These are phyloP conservation scores for Dermochelys coriacea DNA, from an alignment of 2,797 vertebrate genomes.

Conservation along the genomic window DNA sequence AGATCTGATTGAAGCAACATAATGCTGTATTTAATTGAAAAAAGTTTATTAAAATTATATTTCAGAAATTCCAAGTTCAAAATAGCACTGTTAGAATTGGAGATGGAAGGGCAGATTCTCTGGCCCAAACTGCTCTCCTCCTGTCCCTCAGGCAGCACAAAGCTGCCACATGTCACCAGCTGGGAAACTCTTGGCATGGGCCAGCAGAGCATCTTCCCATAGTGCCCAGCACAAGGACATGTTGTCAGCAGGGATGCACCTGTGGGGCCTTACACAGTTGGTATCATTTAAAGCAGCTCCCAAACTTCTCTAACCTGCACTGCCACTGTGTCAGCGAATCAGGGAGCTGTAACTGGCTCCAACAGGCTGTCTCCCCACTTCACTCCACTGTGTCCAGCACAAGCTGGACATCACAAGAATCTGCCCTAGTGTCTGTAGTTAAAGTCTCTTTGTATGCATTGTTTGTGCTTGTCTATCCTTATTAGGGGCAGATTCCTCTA, in stretches of 20 bases:
- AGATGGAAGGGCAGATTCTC: neutral
- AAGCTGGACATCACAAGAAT: neutral
- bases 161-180: neutral
- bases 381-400: neutral
- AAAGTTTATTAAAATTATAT: neutral
- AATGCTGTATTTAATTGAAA: neutral
- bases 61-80: neutral
- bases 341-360: neutral
- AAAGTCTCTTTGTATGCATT: accelerated
- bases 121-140: neutral
- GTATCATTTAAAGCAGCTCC: too few relatives aligned
- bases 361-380: neutral
- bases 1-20: neutral
- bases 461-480: neutral
- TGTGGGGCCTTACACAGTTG: neutral
- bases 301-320: neutral
- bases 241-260: neutral
- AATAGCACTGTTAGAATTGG: neutral
- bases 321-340: neutral
- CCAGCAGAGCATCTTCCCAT: neutral
- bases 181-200: neutral
- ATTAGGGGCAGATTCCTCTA: neutral
- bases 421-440: neutral
- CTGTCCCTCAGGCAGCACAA: neutral
- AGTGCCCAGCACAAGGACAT: neutral